phyloP scores from a whole-genome alignment of 2,888 invertebrate genomes.

The Sinodicranocentrus sp. region DNA sequence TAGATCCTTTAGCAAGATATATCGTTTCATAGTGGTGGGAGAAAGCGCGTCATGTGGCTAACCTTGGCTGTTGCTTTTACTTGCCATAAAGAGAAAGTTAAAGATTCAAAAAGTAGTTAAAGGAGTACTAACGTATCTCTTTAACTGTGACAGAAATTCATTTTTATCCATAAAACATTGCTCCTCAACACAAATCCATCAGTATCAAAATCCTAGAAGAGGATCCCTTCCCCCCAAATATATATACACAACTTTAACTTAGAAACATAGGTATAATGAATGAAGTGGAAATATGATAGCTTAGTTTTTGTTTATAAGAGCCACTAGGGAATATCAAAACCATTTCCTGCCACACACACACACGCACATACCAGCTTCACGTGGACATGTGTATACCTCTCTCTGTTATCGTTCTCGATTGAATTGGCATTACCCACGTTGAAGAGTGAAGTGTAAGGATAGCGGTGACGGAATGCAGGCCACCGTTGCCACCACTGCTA shows the following conservation, averaged over 20 bases:
- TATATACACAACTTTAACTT: neutral
- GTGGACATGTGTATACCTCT: too few species aligned
- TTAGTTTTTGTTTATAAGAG: neutral
- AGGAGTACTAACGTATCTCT: conserved; percentile 6
- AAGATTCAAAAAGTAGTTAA: neutral
- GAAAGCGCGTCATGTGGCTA: neutral
- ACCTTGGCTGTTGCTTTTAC: neutral
- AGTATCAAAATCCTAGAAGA: neutral
- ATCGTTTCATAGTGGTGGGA: neutral
- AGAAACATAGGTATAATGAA: neutral
- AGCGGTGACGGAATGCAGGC: conserved; percentile 7
- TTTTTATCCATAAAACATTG: neutral
- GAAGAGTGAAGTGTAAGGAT: neutral
- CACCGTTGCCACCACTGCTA: conserved; percentile 1
- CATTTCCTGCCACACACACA: neutral
- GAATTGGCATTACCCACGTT: too few species aligned
- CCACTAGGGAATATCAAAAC: conserved; percentile 1
- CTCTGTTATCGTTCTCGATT: too few species aligned
- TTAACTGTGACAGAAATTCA: neutral
- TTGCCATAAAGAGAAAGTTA: neutral
- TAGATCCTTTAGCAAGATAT: conserved; percentile 10
- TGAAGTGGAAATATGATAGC: neutral
- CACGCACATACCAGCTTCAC: neutral
- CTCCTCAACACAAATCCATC: neutral
- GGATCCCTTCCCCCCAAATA: neutral